phyloP scores from a whole-genome alignment of 30 jellyfish, hydroid and myxozoan species.

The Hydra vulgaris region DNA sequence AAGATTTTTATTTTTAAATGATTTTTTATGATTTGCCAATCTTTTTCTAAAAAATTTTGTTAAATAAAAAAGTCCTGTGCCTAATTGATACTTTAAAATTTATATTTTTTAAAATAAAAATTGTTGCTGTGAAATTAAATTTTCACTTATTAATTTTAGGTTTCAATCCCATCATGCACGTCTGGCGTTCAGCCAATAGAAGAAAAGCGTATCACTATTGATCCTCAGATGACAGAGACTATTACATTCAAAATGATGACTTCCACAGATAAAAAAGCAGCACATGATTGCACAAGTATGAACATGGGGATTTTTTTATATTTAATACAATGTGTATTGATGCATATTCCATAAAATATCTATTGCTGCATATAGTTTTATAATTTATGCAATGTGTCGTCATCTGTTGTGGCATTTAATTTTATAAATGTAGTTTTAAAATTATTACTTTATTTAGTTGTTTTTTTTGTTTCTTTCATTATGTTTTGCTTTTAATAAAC shows the following conservation, averaged over 20 bases:
- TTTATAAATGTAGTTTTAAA: no score
- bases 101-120: neutral
- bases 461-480: no score
- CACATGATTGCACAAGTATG: conserved; percentile 17
- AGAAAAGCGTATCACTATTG: conserved; percentile 13
- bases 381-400: no score
- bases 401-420: no score
- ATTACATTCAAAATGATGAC: conserved; percentile 19
- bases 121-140: neutral
- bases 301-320: neutral
- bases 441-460: no score
- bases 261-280: neutral
- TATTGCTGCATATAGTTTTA: no score
- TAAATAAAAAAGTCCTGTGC: no score
- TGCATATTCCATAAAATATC: neutral
- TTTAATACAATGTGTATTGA: neutral
- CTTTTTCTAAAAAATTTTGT: no score
- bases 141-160: conserved; percentile 2
- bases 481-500: no score
- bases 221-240: conserved; percentile 27
- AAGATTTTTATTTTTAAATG: no score
- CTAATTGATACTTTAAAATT: no score
- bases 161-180: conserved; percentile 20
- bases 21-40: no score
- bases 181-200: conserved; percentile 8